These are phyloP conservation scores for Eutolmus rufibarbis DNA, from an alignment of 2,888 invertebrate species.

Conservation along the genomic window DNA sequence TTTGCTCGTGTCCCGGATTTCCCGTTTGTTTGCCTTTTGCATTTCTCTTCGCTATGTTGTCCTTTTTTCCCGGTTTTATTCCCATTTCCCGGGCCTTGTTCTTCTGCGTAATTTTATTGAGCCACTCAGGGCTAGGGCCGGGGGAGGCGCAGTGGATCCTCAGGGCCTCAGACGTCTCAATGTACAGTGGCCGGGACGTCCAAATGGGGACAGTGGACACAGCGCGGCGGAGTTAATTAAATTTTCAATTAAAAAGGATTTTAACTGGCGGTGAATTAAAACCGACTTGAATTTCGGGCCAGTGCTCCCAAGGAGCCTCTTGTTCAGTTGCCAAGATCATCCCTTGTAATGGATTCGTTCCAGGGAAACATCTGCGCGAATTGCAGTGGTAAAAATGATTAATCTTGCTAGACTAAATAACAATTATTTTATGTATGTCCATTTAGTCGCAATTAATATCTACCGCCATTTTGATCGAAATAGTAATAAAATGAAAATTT, in stretches of 20 bases:
- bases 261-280: neutral
- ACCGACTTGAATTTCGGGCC: neutral
- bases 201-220: neutral
- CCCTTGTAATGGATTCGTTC: neutral
- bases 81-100: neutral
- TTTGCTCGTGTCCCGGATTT: neutral
- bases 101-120: neutral
- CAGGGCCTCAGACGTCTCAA: neutral
- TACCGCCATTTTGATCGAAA: no score
- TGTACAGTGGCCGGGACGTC: neutral
- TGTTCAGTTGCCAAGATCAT: neutral
- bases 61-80: neutral
- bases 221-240: neutral
- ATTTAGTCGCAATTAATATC: no score
- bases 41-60: neutral
- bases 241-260: neutral
- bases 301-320: neutral
- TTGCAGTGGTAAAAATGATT: neutral
- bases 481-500: no score
- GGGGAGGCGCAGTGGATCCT: neutral
- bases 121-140: neutral
- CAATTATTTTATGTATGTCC: neutral
- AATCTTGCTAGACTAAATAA: neutral
- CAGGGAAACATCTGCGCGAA: neutral
- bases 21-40: neutral